Percentiles rank a stretch among this genome's conserved stretches.
phyloP scores from a whole-genome alignment of 1,140 invertebrate species.

The Megathymus violae region DNA sequence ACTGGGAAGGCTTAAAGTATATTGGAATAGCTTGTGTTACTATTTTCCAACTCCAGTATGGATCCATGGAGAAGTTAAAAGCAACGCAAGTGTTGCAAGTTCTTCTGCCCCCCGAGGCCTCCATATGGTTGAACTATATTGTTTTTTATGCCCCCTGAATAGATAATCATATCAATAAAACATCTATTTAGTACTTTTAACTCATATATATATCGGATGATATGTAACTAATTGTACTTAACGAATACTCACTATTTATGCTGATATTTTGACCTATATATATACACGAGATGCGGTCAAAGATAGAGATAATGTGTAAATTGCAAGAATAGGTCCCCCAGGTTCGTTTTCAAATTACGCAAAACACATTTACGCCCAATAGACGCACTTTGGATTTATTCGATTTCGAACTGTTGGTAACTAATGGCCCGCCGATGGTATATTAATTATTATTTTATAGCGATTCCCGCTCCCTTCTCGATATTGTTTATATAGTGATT shows the following conservation, averaged over 20 bases:
- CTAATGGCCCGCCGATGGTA: conserved; percentile 48
- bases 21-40: too few species aligned
- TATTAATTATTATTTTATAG: conserved; percentile 63
- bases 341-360: conserved; percentile 35
- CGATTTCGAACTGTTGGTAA: conserved; percentile 45
- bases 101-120: too few species aligned
- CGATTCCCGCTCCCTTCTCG: conserved; percentile 20
- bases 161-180: too few species aligned
- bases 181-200: too few species aligned
- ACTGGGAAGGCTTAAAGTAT: too few species aligned
- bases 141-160: too few species aligned
- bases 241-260: too few species aligned
- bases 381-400: conserved; percentile 56
- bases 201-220: too few species aligned
- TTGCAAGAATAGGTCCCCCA: neutral
- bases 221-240: neutral
- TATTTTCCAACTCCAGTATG: too few species aligned
- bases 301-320: neutral
- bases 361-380: conserved; percentile 45
- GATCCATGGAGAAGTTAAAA: too few species aligned
- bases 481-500: conserved; percentile 59
- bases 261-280: neutral
- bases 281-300: neutral
- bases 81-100: too few species aligned
- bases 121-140: too few species aligned